A percentile compares a stretch with the other conserved stretches of the same genome.
These are phyloP conservation scores for Hippocampus zosterae DNA, from an alignment of 2,113 vertebrate genomes.

Conservation along the genomic window DNA sequence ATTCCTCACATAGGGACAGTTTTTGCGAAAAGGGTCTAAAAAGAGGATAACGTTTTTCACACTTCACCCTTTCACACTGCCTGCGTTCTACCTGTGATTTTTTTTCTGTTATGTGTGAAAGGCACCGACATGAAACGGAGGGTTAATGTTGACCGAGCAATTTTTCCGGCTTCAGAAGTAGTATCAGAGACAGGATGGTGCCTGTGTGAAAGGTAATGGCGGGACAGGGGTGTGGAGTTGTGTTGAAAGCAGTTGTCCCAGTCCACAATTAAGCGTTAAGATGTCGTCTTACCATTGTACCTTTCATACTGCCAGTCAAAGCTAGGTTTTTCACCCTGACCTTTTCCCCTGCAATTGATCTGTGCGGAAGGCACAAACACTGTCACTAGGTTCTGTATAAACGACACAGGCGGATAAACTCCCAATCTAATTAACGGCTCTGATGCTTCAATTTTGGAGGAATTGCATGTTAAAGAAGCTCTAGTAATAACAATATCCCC, in stretches of 20 bases:
- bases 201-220: not conserved
- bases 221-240: not conserved
- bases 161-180: not conserved
- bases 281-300: not conserved
- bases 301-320: not conserved
- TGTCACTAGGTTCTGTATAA: not conserved
- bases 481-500: not conserved
- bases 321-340: not conserved
- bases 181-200: not conserved
- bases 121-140: too few relatives aligned
- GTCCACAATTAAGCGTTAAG: not conserved
- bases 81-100: too few relatives aligned
- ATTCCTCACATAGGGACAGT: too few relatives aligned
- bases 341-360: not conserved
- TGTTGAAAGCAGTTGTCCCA: not conserved
- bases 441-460: not conserved
- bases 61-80: too few relatives aligned
- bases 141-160: too few relatives aligned
- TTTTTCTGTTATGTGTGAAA: too few relatives aligned
- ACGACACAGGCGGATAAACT: not conserved
- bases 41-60: too few relatives aligned
- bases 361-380: not conserved
- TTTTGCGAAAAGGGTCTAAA: too few relatives aligned
- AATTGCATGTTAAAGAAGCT: not conserved
- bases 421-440: not conserved